Base-by-base conservation (phyloP, 1,140 invertebrate species). In the Caenorhabditis tropicalis region DNA sequence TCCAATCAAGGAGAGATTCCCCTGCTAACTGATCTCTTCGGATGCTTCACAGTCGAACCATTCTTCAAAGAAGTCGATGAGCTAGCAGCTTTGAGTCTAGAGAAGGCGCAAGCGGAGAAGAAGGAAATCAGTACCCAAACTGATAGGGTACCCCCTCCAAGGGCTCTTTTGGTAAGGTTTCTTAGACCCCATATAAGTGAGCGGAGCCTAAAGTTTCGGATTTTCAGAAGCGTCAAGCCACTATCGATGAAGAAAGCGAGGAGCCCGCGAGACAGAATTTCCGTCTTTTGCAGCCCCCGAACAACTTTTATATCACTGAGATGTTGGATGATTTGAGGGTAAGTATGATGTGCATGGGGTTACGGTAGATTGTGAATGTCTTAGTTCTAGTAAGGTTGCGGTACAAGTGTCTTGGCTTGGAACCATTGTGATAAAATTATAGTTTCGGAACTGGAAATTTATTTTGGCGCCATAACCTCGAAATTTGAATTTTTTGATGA, bases 21-120 rank as follows among this genome's bases (percentile, higher is more conserved):
- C 12, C 33, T 90, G 2, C 74, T 90, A 4, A 90, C 89, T 24
- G 88, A 86, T 74, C 58, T 90, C n/a, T 90, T 90, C 33, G 56
- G 89, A 21, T 90, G 90, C 70, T 90, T 90, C 46, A 91, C 89
- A 12, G 90, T 91, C 36, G 90, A 91, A 58, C 89, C 89, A 27
- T 90, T 90, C 29, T 53, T 86, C 65, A 74, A 74, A 15, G 65
- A 74, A 43, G 65, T 74, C 21, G 65, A 74, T 24, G 65, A 74
- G 15, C n/a, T 74, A 29, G 65, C 65, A 24, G 65, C 65, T 7
- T 24, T 74, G 36, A 43, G 36, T 27, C n/a, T 74, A 29, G 65
- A 74, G 33, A 74, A 74, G 15, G 36, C 65, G 4, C 10, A 12
- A 21, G 7, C 65, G 15, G 88, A 86, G n/a, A 43, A 43, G 36